phyloP scores from a whole-genome alignment of 1,140 invertebrate genomes.

The Mya arenaria region DNA sequence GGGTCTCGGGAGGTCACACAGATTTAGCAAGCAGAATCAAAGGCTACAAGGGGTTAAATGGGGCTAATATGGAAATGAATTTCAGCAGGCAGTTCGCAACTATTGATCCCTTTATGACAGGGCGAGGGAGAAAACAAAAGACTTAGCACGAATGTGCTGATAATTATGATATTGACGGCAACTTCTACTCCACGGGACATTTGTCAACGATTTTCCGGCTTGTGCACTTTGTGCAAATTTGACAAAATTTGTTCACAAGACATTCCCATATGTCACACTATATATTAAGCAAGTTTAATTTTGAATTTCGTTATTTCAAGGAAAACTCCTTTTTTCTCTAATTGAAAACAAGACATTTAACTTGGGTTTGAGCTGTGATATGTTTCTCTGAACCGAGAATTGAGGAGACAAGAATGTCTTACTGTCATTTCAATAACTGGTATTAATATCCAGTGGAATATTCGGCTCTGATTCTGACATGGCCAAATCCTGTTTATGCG shows the following conservation, averaged over 20 bases:
- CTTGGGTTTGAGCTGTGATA: too few relatives aligned
- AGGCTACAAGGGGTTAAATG: slow-evolving; percentile 57
- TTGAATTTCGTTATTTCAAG: too few relatives aligned
- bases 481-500: not conserved
- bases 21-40: slow-evolving; percentile 53
- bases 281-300: too few relatives aligned
- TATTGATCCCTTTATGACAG: slow-evolving; percentile 32
- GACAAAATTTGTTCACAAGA: not conserved
- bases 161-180: slow-evolving; percentile 45
- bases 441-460: not conserved
- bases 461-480: not conserved
- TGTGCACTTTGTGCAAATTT: not conserved
- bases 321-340: too few relatives aligned
- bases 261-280: too few relatives aligned
- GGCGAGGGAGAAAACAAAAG: slow-evolving; percentile 33
- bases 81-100: slow-evolving; percentile 18
- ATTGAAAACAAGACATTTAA: too few relatives aligned
- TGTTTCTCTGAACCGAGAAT: too few relatives aligned
- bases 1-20: slow-evolving; percentile 50
- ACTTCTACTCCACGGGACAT: slow-evolving; percentile 6
- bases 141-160: not conserved
- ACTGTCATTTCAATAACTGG: not conserved
- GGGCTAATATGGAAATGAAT: slow-evolving; percentile 57
- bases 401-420: not conserved
- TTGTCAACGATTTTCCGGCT: not conserved